Evolutionary conservation across 2,113 vertebrate genomes (phyloP).

Genomic region (Labeo catla): DNA sequence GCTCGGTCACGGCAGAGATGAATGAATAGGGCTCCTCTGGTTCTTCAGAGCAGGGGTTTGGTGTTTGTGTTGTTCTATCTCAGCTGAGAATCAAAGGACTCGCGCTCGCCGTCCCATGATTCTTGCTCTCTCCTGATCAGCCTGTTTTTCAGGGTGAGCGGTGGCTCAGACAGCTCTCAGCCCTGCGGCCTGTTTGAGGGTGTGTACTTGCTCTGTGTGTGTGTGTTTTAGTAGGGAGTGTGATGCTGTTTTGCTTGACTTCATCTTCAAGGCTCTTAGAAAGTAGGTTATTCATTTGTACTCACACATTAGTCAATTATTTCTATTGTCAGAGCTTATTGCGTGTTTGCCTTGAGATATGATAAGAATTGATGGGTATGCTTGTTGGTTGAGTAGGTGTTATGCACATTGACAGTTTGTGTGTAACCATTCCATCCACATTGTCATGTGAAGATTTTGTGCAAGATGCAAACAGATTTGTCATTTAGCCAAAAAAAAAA

Average conservation of each 20-base stretch:
- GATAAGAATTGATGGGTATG: background rate
- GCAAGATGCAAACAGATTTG: background rate
- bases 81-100: constrained; percentile 31
- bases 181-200: constrained; percentile 62
- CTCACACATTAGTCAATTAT: background rate
- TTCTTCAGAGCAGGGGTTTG: background rate
- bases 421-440: background rate
- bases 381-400: background rate
- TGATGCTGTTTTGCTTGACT: constrained; percentile 16
- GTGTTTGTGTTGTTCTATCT: background rate
- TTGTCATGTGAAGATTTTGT: background rate
- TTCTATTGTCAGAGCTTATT: background rate
- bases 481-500: background rate
- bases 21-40: constrained; percentile 4
- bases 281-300: constrained; percentile 29
- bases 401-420: background rate
- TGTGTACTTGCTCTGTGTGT: constrained; percentile 32
- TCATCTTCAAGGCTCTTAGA: constrained; percentile 14
- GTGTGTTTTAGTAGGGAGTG: constrained; percentile 20
- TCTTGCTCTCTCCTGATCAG: constrained; percentile 14
- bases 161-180: constrained; percentile 55
- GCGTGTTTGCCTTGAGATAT: background rate
- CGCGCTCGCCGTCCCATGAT: constrained; percentile 40
- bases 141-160: constrained; percentile 53
- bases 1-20: background rate